Percentiles rank a stretch among this genome's conserved stretches.
Conservation (phyloP, 2,113 vertebrate genomes). For the Nothocercus julius region DNA sequence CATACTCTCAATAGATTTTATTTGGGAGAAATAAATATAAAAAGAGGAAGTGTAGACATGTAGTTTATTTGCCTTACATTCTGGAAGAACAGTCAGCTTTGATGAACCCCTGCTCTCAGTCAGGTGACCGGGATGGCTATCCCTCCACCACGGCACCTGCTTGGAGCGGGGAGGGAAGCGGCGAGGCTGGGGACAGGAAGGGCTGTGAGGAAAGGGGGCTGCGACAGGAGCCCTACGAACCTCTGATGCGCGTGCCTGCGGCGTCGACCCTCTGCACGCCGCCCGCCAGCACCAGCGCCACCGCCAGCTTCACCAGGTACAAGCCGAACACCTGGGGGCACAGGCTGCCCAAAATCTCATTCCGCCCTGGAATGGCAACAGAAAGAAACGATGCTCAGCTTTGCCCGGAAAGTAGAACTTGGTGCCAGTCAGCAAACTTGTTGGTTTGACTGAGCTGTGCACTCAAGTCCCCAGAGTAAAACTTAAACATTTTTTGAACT, state of each 20-base stretch:
- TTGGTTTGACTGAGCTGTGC: neutral
- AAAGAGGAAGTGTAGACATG: neutral
- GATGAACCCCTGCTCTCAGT: neutral
- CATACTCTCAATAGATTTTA: neutral
- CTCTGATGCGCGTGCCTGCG: slow-evolving; percentile 91
- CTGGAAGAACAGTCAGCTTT: neutral
- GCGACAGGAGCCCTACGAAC: slow-evolving; percentile 61
- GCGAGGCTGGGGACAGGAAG: neutral
- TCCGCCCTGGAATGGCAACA: slow-evolving; percentile 82
- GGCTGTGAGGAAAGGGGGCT: neutral
- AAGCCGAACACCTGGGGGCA: slow-evolving; percentile 97
- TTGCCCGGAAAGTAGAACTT: neutral
- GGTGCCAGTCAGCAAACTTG: neutral
- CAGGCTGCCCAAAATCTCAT: slow-evolving; percentile 92
- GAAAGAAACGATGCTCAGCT: slow-evolving; percentile 23
- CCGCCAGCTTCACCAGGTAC: slow-evolving; percentile 93
- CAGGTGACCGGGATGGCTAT: neutral
- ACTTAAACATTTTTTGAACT: neutral
- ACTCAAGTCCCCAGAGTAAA: neutral
- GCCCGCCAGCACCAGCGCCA: slow-evolving; percentile 94
- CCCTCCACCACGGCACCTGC: neutral
- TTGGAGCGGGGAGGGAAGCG: neutral
- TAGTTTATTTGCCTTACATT: neutral
- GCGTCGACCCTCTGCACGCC: slow-evolving; percentile 93
- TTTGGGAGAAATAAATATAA: neutral